Conservation (phyloP, 2,113 vertebrate genomes). For the Alaudala cheleensis region DNA sequence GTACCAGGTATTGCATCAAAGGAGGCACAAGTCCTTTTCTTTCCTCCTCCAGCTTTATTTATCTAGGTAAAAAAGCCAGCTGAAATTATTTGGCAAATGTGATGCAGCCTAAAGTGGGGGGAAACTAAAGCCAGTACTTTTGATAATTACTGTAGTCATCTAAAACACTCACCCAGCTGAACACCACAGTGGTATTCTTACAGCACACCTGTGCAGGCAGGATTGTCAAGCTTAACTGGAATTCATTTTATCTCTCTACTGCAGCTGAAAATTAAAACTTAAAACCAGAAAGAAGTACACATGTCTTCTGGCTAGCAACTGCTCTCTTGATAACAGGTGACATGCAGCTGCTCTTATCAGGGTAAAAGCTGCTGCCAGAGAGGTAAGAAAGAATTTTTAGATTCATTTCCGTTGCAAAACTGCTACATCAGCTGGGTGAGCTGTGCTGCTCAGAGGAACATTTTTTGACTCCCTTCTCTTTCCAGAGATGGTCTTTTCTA, state of each 20-base stretch:
- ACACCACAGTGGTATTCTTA: background rate
- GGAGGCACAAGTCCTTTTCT: background rate
- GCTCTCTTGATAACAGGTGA: background rate
- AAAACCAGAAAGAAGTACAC: background rate
- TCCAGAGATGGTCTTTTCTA: background rate
- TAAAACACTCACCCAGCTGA: background rate
- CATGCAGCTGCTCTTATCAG: background rate
- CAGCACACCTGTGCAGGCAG: background rate
- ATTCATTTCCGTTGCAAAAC: background rate
- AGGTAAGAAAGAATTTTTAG: background rate
- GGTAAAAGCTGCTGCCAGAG: background rate
- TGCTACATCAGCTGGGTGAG: background rate
- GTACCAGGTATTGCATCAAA: background rate
- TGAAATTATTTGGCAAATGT: conserved; percentile 8
- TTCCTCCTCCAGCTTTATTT: background rate
- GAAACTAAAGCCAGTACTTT: background rate
- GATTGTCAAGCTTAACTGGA: conserved; percentile 23
- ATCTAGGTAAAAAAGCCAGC: background rate
- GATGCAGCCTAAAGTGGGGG: background rate
- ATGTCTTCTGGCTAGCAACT: background rate
- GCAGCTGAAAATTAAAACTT: conserved; percentile 28
- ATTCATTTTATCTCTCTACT: background rate
- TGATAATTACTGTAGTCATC: background rate
- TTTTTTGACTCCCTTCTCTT: background rate
- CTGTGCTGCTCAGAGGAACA: background rate